Evolutionary conservation across 1,140 invertebrate genomes (phyloP).

Genomic region (Lanistes nyassanus): DNA sequence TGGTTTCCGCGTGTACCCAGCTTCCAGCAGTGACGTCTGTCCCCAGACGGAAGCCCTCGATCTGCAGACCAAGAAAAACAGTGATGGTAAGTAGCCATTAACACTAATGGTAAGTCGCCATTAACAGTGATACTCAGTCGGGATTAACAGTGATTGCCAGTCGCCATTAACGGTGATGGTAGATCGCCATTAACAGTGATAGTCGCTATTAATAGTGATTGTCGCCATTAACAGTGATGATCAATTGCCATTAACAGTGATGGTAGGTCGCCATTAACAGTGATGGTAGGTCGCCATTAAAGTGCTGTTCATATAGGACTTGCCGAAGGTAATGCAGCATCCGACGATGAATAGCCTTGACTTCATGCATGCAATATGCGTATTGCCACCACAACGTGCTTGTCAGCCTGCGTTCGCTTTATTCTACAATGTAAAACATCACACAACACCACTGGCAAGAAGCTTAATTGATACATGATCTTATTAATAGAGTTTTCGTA

Average conservation of each 20-base stretch:
- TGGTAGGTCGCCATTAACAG: background rate
- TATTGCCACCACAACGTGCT: background rate
- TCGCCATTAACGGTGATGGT: background rate
- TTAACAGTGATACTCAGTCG: background rate
- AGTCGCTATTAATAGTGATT: background rate
- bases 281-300: background rate
- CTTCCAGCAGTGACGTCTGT: background rate
- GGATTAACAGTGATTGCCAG: too few relatives aligned
- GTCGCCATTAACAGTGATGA: background rate
- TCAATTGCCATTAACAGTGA: background rate
- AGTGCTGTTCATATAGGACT: background rate
- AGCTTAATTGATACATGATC: too few relatives aligned
- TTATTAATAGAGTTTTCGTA: too few relatives aligned
- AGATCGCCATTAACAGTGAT: background rate
- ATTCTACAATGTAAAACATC: too few relatives aligned
- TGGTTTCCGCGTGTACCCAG: too few relatives aligned
- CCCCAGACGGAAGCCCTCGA: slow-evolving; percentile 21
- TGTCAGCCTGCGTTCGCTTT: too few relatives aligned
- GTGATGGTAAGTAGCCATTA: background rate
- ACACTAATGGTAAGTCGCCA: background rate
- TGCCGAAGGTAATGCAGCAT: background rate
- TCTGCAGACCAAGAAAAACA: slow-evolving; percentile 19
- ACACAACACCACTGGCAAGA: too few relatives aligned
- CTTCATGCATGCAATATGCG: background rate
- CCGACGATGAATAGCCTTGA: background rate